These are phyloP conservation scores for Pseudopodoces humilis DNA, from an alignment of 2,113 vertebrate species.

Conservation along the genomic window DNA sequence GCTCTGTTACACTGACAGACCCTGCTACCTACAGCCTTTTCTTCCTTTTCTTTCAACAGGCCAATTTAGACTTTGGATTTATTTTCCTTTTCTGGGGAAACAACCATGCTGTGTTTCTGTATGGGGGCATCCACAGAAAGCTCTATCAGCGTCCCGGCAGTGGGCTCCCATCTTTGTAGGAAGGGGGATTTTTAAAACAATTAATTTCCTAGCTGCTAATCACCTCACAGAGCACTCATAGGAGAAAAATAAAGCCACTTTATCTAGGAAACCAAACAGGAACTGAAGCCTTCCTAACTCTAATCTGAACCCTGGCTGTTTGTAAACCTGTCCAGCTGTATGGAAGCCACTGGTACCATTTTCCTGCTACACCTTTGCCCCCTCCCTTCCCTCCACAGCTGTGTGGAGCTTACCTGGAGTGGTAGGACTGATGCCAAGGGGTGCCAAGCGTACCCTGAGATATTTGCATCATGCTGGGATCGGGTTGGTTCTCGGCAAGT, in stretches of 20 bases:
- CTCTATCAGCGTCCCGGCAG: neutral
- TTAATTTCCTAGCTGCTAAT: neutral
- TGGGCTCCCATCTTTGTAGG: neutral
- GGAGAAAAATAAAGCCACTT: neutral
- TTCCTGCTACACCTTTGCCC: neutral
- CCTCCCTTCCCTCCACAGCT: neutral
- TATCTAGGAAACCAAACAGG: neutral
- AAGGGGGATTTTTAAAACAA: neutral
- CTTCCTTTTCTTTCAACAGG: neutral
- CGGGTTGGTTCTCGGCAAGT: slow-evolving; percentile 74
- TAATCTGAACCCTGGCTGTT: neutral
- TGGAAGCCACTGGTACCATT: neutral
- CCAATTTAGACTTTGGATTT: neutral
- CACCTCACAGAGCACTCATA: neutral
- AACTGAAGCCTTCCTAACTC: neutral
- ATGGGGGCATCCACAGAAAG: neutral
- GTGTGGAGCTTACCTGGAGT: slow-evolving; percentile 81
- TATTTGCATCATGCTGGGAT: slow-evolving; percentile 90
- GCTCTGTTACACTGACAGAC: neutral
- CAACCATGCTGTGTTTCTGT: neutral
- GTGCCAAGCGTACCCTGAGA: slow-evolving; percentile 83
- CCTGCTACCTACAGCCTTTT: neutral
- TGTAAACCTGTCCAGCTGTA: neutral
- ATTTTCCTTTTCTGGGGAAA: neutral
- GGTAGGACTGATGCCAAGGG: slow-evolving; percentile 89